A percentile compares a stretch with the other conserved stretches of the same genome.
phyloP scores from a whole-genome alignment of 2,113 vertebrate species.

The Oxyruncus cristatus region DNA sequence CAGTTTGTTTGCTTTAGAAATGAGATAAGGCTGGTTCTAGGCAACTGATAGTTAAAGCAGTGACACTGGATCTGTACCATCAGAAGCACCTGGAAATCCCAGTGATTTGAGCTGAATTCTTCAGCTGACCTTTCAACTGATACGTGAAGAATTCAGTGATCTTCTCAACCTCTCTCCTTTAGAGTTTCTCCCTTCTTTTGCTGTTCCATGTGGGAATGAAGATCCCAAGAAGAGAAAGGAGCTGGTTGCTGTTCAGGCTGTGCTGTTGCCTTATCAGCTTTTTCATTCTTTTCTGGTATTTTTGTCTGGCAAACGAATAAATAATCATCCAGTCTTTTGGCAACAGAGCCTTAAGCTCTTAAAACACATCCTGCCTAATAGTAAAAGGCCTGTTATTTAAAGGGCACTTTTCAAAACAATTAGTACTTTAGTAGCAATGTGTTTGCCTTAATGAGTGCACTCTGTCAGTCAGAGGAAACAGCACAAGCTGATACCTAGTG shows the following conservation, averaged over 20 bases:
- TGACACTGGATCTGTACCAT: background rate
- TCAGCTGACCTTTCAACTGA: background rate
- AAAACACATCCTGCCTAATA: conserved; percentile 2
- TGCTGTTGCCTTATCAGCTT: background rate
- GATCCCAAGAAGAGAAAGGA: background rate
- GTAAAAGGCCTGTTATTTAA: conserved; percentile 43
- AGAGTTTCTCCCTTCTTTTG: background rate
- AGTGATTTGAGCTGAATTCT: background rate
- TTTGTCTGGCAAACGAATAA: background rate
- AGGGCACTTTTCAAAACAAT: conserved; percentile 48
- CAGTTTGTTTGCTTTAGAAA: background rate
- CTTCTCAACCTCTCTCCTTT: background rate
- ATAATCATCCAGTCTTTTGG: background rate
- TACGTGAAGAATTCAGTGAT: background rate
- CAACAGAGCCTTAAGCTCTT: conserved; percentile 16
- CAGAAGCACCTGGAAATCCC: background rate
- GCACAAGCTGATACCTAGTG: background rate
- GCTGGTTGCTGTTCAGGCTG: background rate
- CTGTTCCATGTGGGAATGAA: background rate
- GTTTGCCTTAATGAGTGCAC: conserved; percentile 35
- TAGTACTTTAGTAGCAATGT: conserved; percentile 30
- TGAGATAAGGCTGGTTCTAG: background rate
- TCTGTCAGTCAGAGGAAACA: conserved; percentile 21
- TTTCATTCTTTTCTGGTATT: background rate
- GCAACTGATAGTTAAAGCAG: background rate